Evolutionary conservation across 1,140 invertebrate genomes (phyloP), one percentile per base, ranked within the genome.

Genomic region (Drosophila ohnishii): DNA sequence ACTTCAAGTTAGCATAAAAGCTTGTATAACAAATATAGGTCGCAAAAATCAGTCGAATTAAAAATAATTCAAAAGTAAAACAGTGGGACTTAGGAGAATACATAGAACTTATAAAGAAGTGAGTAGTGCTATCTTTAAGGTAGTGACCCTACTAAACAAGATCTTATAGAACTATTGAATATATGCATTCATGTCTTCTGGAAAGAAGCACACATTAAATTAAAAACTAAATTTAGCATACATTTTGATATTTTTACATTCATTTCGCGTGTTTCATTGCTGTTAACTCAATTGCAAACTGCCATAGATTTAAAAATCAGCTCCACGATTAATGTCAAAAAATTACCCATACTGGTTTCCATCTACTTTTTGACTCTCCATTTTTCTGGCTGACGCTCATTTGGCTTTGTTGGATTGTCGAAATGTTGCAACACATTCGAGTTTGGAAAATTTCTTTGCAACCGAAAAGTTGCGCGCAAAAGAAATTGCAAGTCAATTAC

Each of bases 401-500:
- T 59, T 61, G 59, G 71, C 59, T 61, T 66, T 80, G 58, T 58
- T 57, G 65, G 44, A 66, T 80, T 85, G 78, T 62, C 61, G 51
- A 82, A 72, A 67, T 72, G 65, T 86, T 78, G 82, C 82, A 86
- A 86, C 75, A 81, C 65, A 67, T 66, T 72, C 58, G 66, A 44
- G 70, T 63, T 73, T 81, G 72, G 59, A 65, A 77, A 84, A 84
- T 84, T 84, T 84, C 80, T 85, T 85, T 84, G 80, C 72, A 85
- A 80, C 80, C 80, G 59, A 84, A 80, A 84, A 65, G 76, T 73
- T 80, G 80, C 72, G 73, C 47, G 78, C 79, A 87, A 80, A 87
- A 87, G 83, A 87, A 87, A 87, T 87, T 87, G 83, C 83, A 83
- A 87, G 83, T 83, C 79, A 87, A 87, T 87, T 87, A 88, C 79